A percentile compares a stretch with the other conserved stretches of the same genome.
Evolutionary conservation across 2,888 invertebrate species (phyloP).

Genomic region (Chrysina gloriosa): DNA sequence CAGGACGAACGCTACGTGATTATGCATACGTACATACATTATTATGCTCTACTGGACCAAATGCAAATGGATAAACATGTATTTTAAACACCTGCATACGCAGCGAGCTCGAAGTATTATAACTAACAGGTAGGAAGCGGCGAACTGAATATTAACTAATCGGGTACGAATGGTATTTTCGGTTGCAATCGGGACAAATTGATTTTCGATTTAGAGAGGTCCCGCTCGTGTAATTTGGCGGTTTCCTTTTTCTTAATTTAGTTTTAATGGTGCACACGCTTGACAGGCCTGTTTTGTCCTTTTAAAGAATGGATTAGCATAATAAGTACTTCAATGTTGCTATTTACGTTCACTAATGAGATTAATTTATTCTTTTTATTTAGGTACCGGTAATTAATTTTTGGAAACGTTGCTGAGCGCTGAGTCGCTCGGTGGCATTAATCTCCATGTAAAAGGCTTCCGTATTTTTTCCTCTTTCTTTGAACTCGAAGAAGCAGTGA

Average conservation of each 20-base stretch:
- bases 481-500: too few species aligned
- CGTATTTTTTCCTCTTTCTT: not conserved
- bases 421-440: not conserved
- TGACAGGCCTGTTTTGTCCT: slow-evolving; percentile 11
- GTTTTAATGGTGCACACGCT: slow-evolving; percentile 27
- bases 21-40: not conserved
- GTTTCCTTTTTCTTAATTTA: slow-evolving; percentile 16
- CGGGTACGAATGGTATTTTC: slow-evolving; percentile 21
- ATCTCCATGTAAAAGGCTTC: not conserved
- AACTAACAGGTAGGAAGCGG: slow-evolving; percentile 3
- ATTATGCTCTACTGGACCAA: not conserved
- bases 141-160: slow-evolving; percentile 33
- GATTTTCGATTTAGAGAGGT: slow-evolving; percentile 25
- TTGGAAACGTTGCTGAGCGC: not conserved
- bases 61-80: slow-evolving; percentile 18
- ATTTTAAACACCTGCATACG: slow-evolving; percentile 33
- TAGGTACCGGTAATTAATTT: slow-evolving; percentile 7
- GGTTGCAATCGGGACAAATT: slow-evolving; percentile 14
- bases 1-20: slow-evolving; percentile 12
- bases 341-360: slow-evolving; percentile 11
- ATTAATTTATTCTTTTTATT: slow-evolving; percentile 20
- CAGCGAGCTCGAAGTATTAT: not conserved
- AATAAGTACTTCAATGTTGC: slow-evolving; percentile 6
- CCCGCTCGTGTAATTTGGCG: not conserved
- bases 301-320: slow-evolving; percentile 18